Evolutionary conservation across 2,888 invertebrate species (phyloP).

Genomic region (Drosophila peninsularis): DNA sequence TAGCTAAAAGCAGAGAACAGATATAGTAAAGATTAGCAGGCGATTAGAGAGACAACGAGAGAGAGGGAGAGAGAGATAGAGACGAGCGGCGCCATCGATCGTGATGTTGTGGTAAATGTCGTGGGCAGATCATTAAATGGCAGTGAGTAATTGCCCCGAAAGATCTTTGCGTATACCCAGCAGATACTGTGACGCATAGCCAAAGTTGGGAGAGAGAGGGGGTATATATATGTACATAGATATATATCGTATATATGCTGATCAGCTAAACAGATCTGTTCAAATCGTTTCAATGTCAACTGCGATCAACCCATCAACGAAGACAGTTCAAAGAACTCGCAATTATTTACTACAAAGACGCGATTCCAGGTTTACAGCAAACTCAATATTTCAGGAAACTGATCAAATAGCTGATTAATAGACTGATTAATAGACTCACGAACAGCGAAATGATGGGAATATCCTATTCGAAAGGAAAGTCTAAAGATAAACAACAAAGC

Average conservation of each 20-base stretch:
- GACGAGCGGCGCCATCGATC: conserved; percentile 5
- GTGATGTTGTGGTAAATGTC: conserved; percentile 21
- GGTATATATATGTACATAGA: neutral
- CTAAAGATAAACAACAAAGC: neutral
- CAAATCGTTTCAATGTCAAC: neutral
- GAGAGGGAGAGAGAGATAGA: neutral
- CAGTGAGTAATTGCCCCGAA: conserved; percentile 31
- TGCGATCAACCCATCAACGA: neutral
- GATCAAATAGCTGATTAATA: neutral
- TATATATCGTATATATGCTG: neutral
- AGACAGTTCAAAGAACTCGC: conserved; percentile 2
- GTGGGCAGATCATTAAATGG: conserved; percentile 29
- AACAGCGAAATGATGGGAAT: neutral
- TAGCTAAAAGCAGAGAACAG: conserved; percentile 88
- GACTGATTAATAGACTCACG: neutral
- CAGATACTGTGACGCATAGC: conserved; percentile 34
- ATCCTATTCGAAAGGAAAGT: neutral
- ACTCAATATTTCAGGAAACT: neutral
- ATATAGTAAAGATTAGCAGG: neutral
- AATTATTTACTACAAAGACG: neutral
- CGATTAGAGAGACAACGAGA: neutral
- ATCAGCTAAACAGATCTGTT: neutral
- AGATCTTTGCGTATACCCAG: conserved; percentile 10
- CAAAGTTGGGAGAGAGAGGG: neutral
- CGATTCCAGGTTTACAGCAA: neutral